Base-by-base conservation (phyloP, 2,888 invertebrate species). In the Drosophila mimetica region DNA sequence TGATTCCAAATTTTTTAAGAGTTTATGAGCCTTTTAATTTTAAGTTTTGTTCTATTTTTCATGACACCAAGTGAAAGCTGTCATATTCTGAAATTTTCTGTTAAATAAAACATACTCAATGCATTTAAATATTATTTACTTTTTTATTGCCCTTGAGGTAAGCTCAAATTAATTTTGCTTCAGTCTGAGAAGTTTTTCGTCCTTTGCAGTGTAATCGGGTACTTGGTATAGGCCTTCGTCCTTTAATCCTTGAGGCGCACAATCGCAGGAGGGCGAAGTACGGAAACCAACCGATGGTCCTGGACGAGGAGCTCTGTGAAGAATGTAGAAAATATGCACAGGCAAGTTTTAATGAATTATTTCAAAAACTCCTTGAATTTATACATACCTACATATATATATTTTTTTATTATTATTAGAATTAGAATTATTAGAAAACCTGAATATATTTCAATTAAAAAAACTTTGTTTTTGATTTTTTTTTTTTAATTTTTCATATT, bases 41-140 rank as follows among this genome's bases (percentile, higher is more conserved):
- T n/a, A n/a, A n/a, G n/a, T n/a, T n/a, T n/a, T n/a, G n/a, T n/a
- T n/a, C 1, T 25, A 7, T 25, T 7, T 25, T 25, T 25, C 6
- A 7, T 25, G 25, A 7, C 25, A 25, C 22, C 8, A 3, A 11
- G 42, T 44, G 7, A 25, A 25, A 9, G 0, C 8, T 44, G 42
- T 44, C 42, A 44, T 8, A 25, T 14, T 8, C 8, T 14, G 1
- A 25, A 44, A n/a, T 4, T 42, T 42, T 0, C 9, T 44, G 1
- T 14, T 4, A 25, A 44, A 25, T n/a, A 20, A 41, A 2, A 2
- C 11, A 13, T 7, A 20, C n/a, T n/a, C 41, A n/a, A 44, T 44
- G 42, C 3, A 14, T 14, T 25, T 44, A 4, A 44, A 44, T 25
- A 44, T 44, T 44, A 25, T 44, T 44, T 44, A 4, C n/a, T 25